Evolutionary conservation across 2,888 invertebrate species (phyloP), one percentile per base, ranked within the genome.

Genomic region (Geophilus truncorum): DNA sequence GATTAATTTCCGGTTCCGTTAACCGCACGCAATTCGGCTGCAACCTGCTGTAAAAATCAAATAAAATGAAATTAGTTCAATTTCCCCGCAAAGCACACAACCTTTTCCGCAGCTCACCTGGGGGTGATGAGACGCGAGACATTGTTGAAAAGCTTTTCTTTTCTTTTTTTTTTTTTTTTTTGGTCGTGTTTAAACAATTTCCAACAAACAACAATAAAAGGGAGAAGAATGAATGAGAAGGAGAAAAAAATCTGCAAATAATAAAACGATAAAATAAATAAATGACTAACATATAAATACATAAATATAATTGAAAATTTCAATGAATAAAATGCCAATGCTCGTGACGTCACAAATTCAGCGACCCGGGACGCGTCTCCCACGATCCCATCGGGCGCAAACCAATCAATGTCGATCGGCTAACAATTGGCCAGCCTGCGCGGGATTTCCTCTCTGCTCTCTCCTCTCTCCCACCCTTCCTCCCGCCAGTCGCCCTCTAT

Each of bases 381-480:
- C 32, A 77, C 36, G 77, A 77, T 77, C 77, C 77, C 32, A 77
- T 77, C 77, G 32, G 34, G 18, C 77, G 77, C 77, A 9, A 28
- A 34, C 77, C 77, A 77, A 77, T 77, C 77, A 77, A 34, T 77
- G 77, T 32, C 32, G 77, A 77, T 77, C 77, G 77, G 36, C 34
- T 28, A 77, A 77, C 77, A 77, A 77, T 36, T 77, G 77, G 34
- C 77, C 34, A 77, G 77, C 34, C 30, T 32, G 77, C 32, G 77
- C 77, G 77, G 77, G 18, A 77, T 77, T 77, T 77, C 77, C 77
- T 77, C 77, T 32, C 36, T n/a, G n/a, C n/a, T n/a, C n/a, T n/a
- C n/a, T n/a, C n/a, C n/a, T n/a, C n/a, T n/a, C n/a, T n/a, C n/a
- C n/a, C n/a, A n/a, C n/a, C n/a, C 32, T 12, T 45, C 45, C 18